These are phyloP conservation scores for Aythya baeri DNA, from an alignment of 2,113 vertebrate genomes.

Conservation along the genomic window DNA sequence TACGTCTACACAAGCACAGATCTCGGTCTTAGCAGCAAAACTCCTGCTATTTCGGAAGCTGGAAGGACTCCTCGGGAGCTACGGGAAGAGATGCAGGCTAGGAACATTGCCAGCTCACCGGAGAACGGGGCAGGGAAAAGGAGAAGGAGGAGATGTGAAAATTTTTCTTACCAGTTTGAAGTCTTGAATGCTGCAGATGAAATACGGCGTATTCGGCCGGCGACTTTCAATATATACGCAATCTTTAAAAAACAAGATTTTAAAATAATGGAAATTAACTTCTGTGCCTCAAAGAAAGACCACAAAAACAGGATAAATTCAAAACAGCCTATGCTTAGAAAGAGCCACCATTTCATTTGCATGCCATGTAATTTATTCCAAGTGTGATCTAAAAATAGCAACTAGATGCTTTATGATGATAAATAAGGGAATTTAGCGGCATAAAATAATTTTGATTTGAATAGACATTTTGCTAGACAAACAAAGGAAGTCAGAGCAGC, in stretches of 20 bases:
- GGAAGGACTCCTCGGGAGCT: background rate
- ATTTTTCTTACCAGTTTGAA: conserved; percentile 97
- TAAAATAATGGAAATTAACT: conserved; percentile 66
- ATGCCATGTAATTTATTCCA: conserved; percentile 5
- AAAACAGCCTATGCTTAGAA: conserved; percentile 62
- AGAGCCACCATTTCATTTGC: conserved; percentile 39
- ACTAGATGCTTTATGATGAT: background rate
- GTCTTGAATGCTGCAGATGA: conserved; percentile 99
- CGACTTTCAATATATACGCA: conserved; percentile 99
- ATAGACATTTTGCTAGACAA: conserved; percentile 7
- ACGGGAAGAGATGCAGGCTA: background rate
- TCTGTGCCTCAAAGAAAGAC: conserved; percentile 36
- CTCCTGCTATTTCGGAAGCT: background rate
- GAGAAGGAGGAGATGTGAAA: background rate
- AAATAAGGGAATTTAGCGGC: conserved; percentile 24
- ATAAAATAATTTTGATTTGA: conserved; percentile 5
- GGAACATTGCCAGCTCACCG: background rate
- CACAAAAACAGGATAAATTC: conserved; percentile 26
- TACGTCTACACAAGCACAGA: background rate
- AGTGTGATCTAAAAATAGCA: conserved; percentile 15
- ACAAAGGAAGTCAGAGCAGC: background rate
- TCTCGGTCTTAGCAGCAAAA: accelerated
- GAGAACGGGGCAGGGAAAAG: background rate
- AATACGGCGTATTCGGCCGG: conserved; percentile 97
- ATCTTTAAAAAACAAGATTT: conserved; percentile 84